Percentiles rank a stretch among this genome's conserved stretches.
Evolutionary conservation across 2,888 invertebrate species (phyloP).

Genomic region (Mesorhabditis spiculigera): DNA sequence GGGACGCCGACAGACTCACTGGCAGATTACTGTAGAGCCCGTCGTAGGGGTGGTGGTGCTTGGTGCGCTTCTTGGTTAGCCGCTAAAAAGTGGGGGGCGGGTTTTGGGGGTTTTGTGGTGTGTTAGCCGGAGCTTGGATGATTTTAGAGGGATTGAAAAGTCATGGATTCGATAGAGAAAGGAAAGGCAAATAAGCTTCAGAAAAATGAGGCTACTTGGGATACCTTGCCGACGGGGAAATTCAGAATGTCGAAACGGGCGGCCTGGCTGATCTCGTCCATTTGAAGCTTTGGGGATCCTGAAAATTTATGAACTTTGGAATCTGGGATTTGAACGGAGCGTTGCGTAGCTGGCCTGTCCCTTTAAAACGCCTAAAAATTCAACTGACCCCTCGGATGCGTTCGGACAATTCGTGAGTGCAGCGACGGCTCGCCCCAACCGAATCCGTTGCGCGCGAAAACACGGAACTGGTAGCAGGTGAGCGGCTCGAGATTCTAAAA

Average conservation of each 20-base stretch:
- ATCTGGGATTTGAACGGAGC: no score
- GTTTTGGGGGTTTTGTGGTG: background rate
- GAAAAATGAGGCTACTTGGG: slow-evolving; percentile 10
- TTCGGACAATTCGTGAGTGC: slow-evolving; percentile 63
- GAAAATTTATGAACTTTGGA: slow-evolving; percentile 8
- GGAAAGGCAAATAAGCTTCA: background rate
- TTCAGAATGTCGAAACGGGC: slow-evolving; percentile 35
- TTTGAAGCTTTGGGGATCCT: slow-evolving; percentile 73
- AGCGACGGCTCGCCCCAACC: slow-evolving; percentile 89
- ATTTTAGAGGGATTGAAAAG: background rate
- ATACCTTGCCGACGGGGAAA: slow-evolving; percentile 24
- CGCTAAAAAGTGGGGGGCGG: background rate
- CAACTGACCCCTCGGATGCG: slow-evolving; percentile 48
- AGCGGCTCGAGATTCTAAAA: slow-evolving; percentile 71
- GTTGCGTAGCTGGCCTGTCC: no score
- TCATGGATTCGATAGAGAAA: background rate
- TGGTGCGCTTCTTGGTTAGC: background rate
- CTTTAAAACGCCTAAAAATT: background rate
- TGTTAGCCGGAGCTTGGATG: background rate
- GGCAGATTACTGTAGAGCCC: slow-evolving; percentile 1
- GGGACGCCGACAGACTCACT: background rate
- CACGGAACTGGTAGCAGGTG: slow-evolving; percentile 78
- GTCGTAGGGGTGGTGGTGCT: background rate
- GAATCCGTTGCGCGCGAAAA: slow-evolving; percentile 82
- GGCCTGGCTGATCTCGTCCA: slow-evolving; percentile 60